Conservation (phyloP, 2,113 vertebrate genomes). For the Thymallus thymallus region DNA sequence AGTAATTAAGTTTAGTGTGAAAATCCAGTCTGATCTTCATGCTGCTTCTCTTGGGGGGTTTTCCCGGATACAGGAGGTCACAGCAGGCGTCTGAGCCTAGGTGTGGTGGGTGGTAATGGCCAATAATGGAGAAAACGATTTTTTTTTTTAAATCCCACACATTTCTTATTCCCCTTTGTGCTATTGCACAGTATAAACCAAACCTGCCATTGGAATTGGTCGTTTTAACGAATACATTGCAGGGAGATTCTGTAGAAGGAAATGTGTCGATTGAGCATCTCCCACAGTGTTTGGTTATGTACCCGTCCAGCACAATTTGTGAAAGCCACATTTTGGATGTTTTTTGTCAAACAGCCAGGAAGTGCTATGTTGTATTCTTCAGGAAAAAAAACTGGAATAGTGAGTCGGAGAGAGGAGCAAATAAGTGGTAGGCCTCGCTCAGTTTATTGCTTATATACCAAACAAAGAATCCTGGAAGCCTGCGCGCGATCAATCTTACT, state of each 20-base stretch:
- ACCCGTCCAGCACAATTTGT: constrained; percentile 48
- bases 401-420: constrained; percentile 64
- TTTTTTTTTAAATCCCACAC: constrained; percentile 7
- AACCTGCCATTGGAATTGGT: constrained; percentile 26
- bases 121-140: background rate
- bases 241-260: constrained; percentile 44
- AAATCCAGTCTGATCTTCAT: too few species aligned
- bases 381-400: constrained; percentile 30
- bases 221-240: constrained; percentile 49
- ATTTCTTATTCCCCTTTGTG: constrained; percentile 28
- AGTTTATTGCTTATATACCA: constrained; percentile 98
- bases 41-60: background rate
- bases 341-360: constrained; percentile 39
- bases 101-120: constrained; percentile 3
- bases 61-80: background rate
- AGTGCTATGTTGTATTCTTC: constrained; percentile 49
- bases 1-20: too few species aligned
- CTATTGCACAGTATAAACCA: constrained; percentile 27
- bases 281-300: constrained; percentile 47
- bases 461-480: constrained; percentile 97
- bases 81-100: background rate
- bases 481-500: constrained; percentile 98
- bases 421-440: constrained; percentile 66
- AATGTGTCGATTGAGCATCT: constrained; percentile 37
- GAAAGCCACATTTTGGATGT: constrained; percentile 47